phyloP scores from a whole-genome alignment of 2,888 invertebrate species.

The Tipula lateralis region DNA sequence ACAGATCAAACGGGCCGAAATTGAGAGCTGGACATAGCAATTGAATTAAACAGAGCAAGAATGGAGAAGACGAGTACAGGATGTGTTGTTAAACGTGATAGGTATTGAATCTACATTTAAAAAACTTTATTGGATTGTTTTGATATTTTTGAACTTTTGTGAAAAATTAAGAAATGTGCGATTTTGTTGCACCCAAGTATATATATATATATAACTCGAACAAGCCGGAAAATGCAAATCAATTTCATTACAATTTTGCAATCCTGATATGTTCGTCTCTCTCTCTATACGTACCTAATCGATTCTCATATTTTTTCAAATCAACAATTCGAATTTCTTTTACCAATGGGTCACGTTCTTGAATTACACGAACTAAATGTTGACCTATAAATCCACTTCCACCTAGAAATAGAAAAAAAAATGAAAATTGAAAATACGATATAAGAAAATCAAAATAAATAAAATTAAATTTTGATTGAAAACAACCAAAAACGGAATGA shows the following conservation, averaged over 20 bases:
- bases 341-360: slow-evolving; percentile 51
- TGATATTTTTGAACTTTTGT: too few relatives aligned
- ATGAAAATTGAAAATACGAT: slow-evolving; percentile 21
- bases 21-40: too few relatives aligned
- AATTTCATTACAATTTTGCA: neutral
- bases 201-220: too few relatives aligned
- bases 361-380: slow-evolving; percentile 55
- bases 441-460: slow-evolving; percentile 14
- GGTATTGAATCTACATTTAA: too few relatives aligned
- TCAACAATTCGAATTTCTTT: slow-evolving; percentile 58
- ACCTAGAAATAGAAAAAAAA: slow-evolving; percentile 45
- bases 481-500: neutral
- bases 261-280: neutral
- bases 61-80: too few relatives aligned
- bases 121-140: too few relatives aligned
- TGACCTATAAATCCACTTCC: slow-evolving; percentile 62
- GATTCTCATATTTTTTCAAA: slow-evolving; percentile 51
- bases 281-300: slow-evolving; percentile 45
- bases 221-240: slow-evolving; percentile 14
- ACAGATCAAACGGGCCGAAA: too few relatives aligned
- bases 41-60: too few relatives aligned
- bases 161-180: too few relatives aligned
- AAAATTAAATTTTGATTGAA: slow-evolving; percentile 25
- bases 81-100: too few relatives aligned
- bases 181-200: too few relatives aligned